These are phyloP conservation scores for Suillia variegata DNA, from an alignment of 2,888 invertebrate genomes.

Conservation along the genomic window DNA sequence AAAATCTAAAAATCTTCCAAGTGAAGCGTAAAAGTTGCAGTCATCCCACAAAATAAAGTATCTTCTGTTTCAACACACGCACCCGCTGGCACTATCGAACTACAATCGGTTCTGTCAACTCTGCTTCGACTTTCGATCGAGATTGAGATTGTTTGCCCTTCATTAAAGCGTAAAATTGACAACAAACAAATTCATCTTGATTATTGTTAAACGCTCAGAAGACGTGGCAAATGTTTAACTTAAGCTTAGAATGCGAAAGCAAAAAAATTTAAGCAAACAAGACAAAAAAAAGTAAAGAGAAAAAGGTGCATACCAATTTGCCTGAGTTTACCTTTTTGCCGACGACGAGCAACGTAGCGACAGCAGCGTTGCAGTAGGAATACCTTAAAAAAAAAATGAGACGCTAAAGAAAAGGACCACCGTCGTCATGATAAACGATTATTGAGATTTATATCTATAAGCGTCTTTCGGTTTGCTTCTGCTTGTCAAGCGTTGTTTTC, in stretches of 20 bases:
- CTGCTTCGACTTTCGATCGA: too few relatives aligned
- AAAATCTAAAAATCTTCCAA: too few relatives aligned
- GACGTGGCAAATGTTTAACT: conserved; percentile 31
- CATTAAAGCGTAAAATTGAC: conserved; percentile 49
- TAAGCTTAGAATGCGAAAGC: conserved; percentile 16
- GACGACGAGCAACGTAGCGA: neutral
- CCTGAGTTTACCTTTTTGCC: conserved; percentile 34
- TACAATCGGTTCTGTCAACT: too few relatives aligned
- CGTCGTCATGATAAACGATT: conserved; percentile 55
- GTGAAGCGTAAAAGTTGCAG: too few relatives aligned
- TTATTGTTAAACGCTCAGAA: conserved; percentile 44
- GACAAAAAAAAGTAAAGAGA: conserved; percentile 19
- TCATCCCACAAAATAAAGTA: too few relatives aligned
- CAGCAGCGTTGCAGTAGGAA: neutral
- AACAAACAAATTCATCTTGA: conserved; percentile 50
- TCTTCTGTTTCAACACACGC: too few relatives aligned
- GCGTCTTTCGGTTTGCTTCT: conserved; percentile 37
- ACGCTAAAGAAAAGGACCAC: too few relatives aligned
- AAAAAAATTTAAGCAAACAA: neutral
- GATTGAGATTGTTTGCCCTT: conserved; percentile 40
- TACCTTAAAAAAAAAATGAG: too few relatives aligned
- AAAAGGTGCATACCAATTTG: conserved; percentile 42
- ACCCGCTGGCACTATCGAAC: too few relatives aligned
- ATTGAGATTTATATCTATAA: conserved; percentile 58
- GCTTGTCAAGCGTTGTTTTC: too few relatives aligned